Percentiles rank a stretch among this genome's conserved stretches.
Evolutionary conservation across 2,797 vertebrate genomes (phyloP).

Genomic region (Taenioides sp.): DNA sequence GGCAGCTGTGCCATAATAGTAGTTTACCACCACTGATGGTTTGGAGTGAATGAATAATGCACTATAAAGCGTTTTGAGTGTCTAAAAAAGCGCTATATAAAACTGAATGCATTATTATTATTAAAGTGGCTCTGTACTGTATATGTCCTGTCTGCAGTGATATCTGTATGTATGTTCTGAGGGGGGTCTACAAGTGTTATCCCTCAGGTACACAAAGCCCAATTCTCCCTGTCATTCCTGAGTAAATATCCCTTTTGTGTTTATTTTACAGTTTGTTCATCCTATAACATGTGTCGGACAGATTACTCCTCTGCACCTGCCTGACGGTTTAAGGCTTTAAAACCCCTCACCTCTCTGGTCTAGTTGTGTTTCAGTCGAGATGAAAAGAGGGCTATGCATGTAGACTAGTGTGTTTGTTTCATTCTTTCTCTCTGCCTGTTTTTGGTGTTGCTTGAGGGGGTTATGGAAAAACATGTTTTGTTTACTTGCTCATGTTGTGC

Average conservation of each 20-base stretch:
- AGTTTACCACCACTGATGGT: no score
- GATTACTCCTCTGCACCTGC: conserved; percentile 27
- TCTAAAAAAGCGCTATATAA: no score
- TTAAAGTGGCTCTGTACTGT: conserved; percentile 34
- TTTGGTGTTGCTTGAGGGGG: conserved; percentile 11
- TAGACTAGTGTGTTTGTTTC: conserved; percentile 17
- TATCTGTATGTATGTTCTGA: conserved; percentile 61
- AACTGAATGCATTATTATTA: no score
- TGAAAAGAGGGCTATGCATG: conserved; percentile 50
- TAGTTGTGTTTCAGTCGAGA: conserved; percentile 32
- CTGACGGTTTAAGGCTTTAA: conserved; percentile 23
- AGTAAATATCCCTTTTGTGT: conserved; percentile 70
- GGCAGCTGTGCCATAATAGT: no score
- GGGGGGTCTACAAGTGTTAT: conserved; percentile 54
- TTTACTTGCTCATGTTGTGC: conserved; percentile 19
- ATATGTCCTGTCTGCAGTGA: conserved; percentile 60
- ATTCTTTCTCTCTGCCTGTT: conserved; percentile 1
- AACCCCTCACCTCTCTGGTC: conserved; percentile 39
- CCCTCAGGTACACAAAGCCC: conserved; percentile 52
- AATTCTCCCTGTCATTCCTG: conserved; percentile 64
- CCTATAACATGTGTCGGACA: conserved; percentile 34
- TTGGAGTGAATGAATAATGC: no score
- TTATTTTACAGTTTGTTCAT: conserved; percentile 61
- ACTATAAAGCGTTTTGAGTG: no score
- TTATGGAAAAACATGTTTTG: conserved; percentile 21